Evolutionary conservation across 1,140 invertebrate genomes (phyloP).

Genomic region (Drosophila pseudoobscura): DNA sequence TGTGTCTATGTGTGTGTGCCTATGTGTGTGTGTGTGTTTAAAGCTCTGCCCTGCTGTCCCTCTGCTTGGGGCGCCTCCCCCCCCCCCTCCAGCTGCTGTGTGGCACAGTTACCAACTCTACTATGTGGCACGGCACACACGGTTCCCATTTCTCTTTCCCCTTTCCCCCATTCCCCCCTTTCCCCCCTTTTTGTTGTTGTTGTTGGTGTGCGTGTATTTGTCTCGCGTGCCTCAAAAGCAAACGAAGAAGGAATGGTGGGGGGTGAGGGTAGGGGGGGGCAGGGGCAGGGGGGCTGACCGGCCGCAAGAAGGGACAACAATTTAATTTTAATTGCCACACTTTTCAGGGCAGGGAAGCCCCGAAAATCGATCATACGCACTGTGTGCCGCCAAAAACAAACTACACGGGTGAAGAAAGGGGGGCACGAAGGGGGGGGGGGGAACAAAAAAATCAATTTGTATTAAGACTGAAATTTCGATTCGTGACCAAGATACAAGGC

Average conservation of each 20-base stretch:
- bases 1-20: not conserved
- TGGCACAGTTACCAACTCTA: slow-evolving; percentile 45
- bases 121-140: slow-evolving; percentile 32
- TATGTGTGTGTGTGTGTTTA: slow-evolving; percentile 11
- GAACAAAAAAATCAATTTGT: slow-evolving; percentile 80
- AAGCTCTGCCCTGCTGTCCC: slow-evolving; percentile 17
- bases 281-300: not conserved
- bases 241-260: not conserved
- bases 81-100: slow-evolving; percentile 1
- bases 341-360: slow-evolving; percentile 33
- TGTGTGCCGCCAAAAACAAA: slow-evolving; percentile 45
- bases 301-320: slow-evolving; percentile 56
- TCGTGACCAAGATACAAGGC: slow-evolving; percentile 38
- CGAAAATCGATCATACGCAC: slow-evolving; percentile 49
- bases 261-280: not conserved
- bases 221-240: slow-evolving; percentile 54
- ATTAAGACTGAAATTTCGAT: slow-evolving; percentile 77
- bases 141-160: slow-evolving; percentile 12
- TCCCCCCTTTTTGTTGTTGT: not conserved
- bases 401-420: not conserved
- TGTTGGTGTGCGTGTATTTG: slow-evolving; percentile 36
- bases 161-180: too few species aligned
- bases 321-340: slow-evolving; percentile 74
- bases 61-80: not conserved
- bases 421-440: slow-evolving; percentile 10